Percentiles rank a stretch among this genome's conserved stretches.
Evolutionary conservation across 2,113 vertebrate species (phyloP).

Genomic region (Myotis lucifugus): DNA sequence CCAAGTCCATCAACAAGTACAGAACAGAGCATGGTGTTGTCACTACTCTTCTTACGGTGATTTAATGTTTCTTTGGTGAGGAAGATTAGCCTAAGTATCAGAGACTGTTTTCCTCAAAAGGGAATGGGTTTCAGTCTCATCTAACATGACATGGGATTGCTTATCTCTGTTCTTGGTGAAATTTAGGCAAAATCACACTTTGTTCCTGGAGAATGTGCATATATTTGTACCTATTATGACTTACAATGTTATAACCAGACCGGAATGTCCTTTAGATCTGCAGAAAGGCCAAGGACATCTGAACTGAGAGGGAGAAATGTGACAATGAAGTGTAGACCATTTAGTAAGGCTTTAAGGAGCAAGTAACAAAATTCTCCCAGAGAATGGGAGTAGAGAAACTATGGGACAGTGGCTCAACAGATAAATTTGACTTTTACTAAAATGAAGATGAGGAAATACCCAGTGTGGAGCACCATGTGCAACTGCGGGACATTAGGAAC

Average conservation of each 20-base stretch:
- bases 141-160: neutral
- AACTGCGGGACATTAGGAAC: neutral
- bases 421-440: neutral
- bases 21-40: neutral
- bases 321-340: neutral
- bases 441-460: neutral
- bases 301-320: neutral
- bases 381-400: neutral
- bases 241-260: neutral
- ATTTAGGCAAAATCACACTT: neutral
- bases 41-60: neutral
- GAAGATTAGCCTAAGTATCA: neutral
- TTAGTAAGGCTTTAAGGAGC: neutral
- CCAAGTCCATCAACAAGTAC: neutral
- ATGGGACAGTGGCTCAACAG: neutral
- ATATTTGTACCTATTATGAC: neutral
- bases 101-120: neutral
- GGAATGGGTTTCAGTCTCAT: neutral
- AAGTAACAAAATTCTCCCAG: neutral
- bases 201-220: neutral
- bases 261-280: neutral
- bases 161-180: neutral
- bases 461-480: accelerated
- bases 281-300: neutral
- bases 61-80: neutral